phyloP scores from a whole-genome alignment of 2,888 invertebrate genomes.

The Theretra japonica region DNA sequence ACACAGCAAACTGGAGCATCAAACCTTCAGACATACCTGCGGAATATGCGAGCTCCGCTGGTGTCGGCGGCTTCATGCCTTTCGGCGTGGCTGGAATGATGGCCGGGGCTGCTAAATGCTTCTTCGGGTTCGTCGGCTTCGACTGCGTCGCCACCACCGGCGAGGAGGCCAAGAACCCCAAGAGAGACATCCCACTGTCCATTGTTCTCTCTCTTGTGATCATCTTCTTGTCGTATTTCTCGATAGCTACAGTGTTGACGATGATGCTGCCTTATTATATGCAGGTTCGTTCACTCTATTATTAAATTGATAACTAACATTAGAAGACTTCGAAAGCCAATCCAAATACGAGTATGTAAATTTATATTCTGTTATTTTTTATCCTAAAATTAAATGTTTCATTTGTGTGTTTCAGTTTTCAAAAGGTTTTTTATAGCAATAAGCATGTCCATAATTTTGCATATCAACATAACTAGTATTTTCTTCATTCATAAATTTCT shows the following conservation, averaged over 20 bases:
- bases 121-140: slow-evolving; percentile 98
- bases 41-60: slow-evolving; percentile 83
- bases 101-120: slow-evolving; percentile 94
- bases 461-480: no score
- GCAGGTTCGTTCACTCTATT: slow-evolving; percentile 83
- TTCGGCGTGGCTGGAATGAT: slow-evolving; percentile 95
- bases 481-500: no score
- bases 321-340: neutral
- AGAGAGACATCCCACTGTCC: slow-evolving; percentile 94
- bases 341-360: no score
- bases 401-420: no score
- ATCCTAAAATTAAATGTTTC: no score
- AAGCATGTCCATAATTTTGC: no score
- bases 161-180: slow-evolving; percentile 97
- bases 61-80: slow-evolving; percentile 96
- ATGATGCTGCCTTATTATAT: slow-evolving; percentile 97
- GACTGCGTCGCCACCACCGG: slow-evolving; percentile 96
- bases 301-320: no score
- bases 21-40: slow-evolving; percentile 82
- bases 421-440: no score
- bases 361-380: no score
- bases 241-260: slow-evolving; percentile 95
- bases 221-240: slow-evolving; percentile 95
- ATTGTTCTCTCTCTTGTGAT: slow-evolving; percentile 93
- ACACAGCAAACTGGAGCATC: slow-evolving; percentile 92